phyloP scores from a whole-genome alignment of 2,113 vertebrate genomes.

The Kobus ellipsiprymnus region DNA sequence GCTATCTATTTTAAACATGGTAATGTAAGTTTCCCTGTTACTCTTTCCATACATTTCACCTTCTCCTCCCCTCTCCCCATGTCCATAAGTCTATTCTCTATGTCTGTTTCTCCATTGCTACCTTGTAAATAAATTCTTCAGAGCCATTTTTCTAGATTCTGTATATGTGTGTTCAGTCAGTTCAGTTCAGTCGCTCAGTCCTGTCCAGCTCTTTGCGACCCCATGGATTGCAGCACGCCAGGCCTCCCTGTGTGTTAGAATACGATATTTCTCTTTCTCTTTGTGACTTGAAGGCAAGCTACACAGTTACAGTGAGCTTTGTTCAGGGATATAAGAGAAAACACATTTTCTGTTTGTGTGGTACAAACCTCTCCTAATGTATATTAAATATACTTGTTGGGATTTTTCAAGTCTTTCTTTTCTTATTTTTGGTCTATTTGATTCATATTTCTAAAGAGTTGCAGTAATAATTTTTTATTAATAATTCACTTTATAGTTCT shows the following conservation, averaged over 20 bases:
- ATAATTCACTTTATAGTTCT: neutral
- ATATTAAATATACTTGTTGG: neutral
- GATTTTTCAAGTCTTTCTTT: neutral
- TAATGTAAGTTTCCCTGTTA: neutral
- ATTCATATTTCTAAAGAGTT: neutral
- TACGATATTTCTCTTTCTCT: neutral
- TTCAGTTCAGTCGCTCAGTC: too few species aligned
- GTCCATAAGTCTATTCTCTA: neutral
- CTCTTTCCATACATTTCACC: neutral
- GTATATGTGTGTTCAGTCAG: too few species aligned
- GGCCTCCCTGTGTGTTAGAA: neutral
- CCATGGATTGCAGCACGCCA: too few species aligned
- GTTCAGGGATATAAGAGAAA: neutral
- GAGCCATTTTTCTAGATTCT: neutral
- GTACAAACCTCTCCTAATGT: neutral
- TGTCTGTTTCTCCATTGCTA: neutral
- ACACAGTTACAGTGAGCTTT: neutral
- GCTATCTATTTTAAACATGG: neutral
- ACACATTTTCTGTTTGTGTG: neutral
- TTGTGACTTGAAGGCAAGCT: neutral
- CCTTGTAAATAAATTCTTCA: neutral
- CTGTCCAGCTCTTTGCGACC: too few species aligned
- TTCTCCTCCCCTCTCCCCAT: neutral
- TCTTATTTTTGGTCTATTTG: neutral
- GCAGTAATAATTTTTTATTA: neutral